Percentiles rank a stretch among this genome's conserved stretches.
These are phyloP conservation scores for Aphaenogaster ashmeadi DNA, from an alignment of 1,140 invertebrate species.

Conservation along the genomic window DNA sequence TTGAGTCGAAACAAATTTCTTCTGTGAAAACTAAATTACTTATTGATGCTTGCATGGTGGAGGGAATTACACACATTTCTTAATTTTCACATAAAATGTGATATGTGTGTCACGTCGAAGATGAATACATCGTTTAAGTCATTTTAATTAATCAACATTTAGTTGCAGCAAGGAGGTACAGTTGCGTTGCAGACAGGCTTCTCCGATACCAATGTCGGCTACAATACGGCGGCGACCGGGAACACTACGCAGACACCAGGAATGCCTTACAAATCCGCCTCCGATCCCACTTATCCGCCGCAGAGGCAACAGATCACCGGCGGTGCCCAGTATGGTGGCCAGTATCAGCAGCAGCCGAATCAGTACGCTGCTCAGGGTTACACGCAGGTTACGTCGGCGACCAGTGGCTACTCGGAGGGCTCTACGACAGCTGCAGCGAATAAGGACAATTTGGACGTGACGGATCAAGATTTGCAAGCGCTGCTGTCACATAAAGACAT, in stretches of 20 bases:
- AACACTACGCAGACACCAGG: conserved; percentile 85
- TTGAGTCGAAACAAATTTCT: too few species aligned
- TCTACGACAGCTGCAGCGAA: conserved; percentile 71
- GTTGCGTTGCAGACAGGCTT: conserved; percentile 86
- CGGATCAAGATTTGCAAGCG: conserved; percentile 92
- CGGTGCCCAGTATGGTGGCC: conserved; percentile 66
- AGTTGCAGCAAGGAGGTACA: conserved; percentile 84
- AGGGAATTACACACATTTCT: background rate
- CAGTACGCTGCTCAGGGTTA: conserved; percentile 85
- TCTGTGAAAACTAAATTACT: too few species aligned
- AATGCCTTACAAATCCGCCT: conserved; percentile 87
- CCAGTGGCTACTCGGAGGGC: conserved; percentile 84
- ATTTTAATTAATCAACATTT: background rate
- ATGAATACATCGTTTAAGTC: background rate
- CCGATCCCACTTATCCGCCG: conserved; percentile 81
- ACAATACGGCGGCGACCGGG: conserved; percentile 85
- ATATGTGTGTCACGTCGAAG: background rate
- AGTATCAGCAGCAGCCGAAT: conserved; percentile 79
- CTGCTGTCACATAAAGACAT: conserved; percentile 92
- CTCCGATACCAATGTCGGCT: conserved; percentile 83
- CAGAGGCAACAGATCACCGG: conserved; percentile 67
- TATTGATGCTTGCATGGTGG: background rate
- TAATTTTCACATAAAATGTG: background rate
- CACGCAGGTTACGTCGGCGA: conserved; percentile 85
- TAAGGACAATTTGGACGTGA: conserved; percentile 86